A percentile compares a stretch with the other conserved stretches of the same genome.
Conservation (phyloP, 2,113 vertebrate species). For the Psittacara wagleri region DNA sequence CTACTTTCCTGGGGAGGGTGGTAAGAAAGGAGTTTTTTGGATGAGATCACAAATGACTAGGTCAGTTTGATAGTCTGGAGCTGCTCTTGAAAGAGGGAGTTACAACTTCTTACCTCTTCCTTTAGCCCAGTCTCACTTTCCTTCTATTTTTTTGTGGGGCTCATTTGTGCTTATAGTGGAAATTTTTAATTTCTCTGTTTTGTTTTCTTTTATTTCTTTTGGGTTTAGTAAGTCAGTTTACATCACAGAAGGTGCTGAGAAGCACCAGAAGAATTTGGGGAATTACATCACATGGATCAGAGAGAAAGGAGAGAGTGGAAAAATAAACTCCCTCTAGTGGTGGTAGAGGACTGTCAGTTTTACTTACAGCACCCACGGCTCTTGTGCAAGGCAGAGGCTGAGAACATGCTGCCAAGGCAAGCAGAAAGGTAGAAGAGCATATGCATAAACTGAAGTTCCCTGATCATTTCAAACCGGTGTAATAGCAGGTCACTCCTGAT, state of each 20-base stretch:
- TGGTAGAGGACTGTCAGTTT: neutral
- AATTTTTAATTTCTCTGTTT: neutral
- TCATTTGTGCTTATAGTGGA: neutral
- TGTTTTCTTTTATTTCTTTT: neutral
- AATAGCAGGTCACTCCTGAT: neutral
- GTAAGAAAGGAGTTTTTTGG: neutral
- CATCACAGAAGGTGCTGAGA: neutral
- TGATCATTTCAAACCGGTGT: neutral
- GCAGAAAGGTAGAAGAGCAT: neutral
- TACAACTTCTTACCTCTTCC: neutral
- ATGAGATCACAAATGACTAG: neutral
- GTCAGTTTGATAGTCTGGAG: neutral
- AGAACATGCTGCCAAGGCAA: neutral
- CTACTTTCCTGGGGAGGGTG: neutral
- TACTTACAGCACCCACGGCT: neutral
- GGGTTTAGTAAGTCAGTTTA: neutral
- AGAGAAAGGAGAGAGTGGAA: neutral
- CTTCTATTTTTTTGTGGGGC: neutral
- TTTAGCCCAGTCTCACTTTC: neutral
- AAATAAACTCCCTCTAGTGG: neutral
- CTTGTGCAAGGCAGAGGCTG: neutral
- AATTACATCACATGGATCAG: neutral
- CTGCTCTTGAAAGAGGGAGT: neutral
- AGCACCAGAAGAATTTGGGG: neutral
- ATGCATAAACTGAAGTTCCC: neutral